A percentile compares a stretch with the other conserved stretches of the same genome.
Evolutionary conservation across 92 coral and sea anemone genomes (phyloP).

Genomic region (Umimayanthus kanabou): DNA sequence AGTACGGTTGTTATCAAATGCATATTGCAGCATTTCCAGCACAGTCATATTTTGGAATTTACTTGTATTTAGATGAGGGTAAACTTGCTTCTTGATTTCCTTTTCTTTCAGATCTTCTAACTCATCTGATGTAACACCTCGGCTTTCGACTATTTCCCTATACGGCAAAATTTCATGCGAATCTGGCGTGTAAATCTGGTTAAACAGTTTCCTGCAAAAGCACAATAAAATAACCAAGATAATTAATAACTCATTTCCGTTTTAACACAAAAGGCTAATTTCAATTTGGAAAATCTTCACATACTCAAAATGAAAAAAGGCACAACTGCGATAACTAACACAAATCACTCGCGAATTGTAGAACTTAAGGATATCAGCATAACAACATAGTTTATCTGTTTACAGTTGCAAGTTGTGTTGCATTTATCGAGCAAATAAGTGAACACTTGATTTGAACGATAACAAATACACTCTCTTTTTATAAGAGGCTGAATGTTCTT

Average conservation of each 20-base stretch:
- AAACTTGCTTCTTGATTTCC: conserved; percentile 56
- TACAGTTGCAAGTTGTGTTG: too few species aligned
- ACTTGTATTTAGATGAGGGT: conserved; percentile 50
- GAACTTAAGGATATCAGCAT: too few species aligned
- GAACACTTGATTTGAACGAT: too few species aligned
- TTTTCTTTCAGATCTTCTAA: conserved; percentile 22
- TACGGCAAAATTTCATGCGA: not conserved
- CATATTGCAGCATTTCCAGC: conserved; percentile 51
- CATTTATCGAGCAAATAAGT: too few species aligned
- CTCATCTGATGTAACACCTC: conserved; percentile 63
- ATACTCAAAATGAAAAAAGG: too few species aligned
- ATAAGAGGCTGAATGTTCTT: too few species aligned
- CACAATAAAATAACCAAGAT: not conserved
- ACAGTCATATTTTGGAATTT: conserved; percentile 60
- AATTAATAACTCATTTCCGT: too few species aligned
- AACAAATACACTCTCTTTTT: too few species aligned
- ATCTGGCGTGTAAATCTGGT: not conserved
- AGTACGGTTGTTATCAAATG: conserved; percentile 50
- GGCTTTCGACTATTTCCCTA: conserved; percentile 48
- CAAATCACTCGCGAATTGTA: too few species aligned
- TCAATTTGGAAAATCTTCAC: too few species aligned
- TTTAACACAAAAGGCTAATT: not conserved
- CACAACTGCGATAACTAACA: too few species aligned
- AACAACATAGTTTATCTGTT: too few species aligned
- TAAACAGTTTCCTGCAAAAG: not conserved